These are phyloP conservation scores for Drosophila kuntzei DNA, from an alignment of 2,888 invertebrate species.

Conservation along the genomic window DNA sequence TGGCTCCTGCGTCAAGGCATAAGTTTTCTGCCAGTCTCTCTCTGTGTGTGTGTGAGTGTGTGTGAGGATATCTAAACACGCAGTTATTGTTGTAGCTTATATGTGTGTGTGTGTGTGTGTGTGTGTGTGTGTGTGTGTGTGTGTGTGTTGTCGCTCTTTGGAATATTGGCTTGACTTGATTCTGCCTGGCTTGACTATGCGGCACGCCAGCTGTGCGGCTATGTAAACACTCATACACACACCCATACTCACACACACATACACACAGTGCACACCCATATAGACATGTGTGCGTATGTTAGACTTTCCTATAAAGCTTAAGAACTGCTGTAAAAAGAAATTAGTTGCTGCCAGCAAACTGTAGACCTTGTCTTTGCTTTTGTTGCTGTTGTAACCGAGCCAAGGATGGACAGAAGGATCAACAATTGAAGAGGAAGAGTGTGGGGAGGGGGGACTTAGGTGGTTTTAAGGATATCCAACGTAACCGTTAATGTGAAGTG, in stretches of 20 bases:
- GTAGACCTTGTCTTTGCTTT: constrained; percentile 18
- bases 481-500: constrained; percentile 75
- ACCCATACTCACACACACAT: constrained; percentile 7
- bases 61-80: constrained; percentile 28
- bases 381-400: constrained; percentile 48
- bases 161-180: constrained; percentile 75
- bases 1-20: constrained; percentile 71
- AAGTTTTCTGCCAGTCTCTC: constrained; percentile 63
- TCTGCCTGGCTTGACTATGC: constrained; percentile 38
- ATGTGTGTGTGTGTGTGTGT: constrained; percentile 29
- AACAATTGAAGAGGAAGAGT: not conserved
- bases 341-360: constrained; percentile 60
- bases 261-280: constrained; percentile 3
- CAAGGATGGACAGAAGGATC: constrained; percentile 28
- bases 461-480: constrained; percentile 29
- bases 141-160: constrained; percentile 38
- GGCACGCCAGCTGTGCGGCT: constrained; percentile 68
- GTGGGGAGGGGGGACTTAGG: not conserved
- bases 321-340: constrained; percentile 76
- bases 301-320: constrained; percentile 67
- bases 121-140: constrained; percentile 22
- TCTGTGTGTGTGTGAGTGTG: constrained; percentile 27
- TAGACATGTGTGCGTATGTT: constrained; percentile 11
- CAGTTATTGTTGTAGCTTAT: constrained; percentile 25
- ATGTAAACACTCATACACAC: constrained; percentile 50